Base-by-base conservation (phyloP, 2,888 invertebrate species). In the Timema podura region DNA sequence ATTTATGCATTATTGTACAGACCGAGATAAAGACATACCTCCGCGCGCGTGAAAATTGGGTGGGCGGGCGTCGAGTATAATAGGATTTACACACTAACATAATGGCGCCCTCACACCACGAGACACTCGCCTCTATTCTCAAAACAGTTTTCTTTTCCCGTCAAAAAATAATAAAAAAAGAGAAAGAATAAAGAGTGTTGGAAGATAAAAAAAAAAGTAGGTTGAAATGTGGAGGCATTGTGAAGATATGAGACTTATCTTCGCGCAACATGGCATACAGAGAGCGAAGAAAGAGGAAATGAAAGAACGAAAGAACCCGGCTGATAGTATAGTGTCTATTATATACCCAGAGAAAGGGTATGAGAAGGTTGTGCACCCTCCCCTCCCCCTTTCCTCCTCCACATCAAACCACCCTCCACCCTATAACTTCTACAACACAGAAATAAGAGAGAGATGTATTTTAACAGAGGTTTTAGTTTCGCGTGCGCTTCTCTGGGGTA, bases 81-180 rank as follows among this genome's bases (percentile, higher is more conserved):
- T 74, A 74, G 74, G 74, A 74, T 74, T 74, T 74, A 73, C 73
- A 73, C 72, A 71, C 70, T 71, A 70, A 72, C 74, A 74, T 74
- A 74, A 74, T 73, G 74, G 73, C 59, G 48, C 68, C 59, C 68
- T 64, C 61, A 61, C 45, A 64, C 61, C 30, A 46, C 59, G 59
- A 44, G 54, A 54, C 67, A 51, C 47, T 67, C 67, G 30, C 30
- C 30, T 30, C 30, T 30, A 30, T 30, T 30, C 30, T 30, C 30
- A 30, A 30, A 30, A 30, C 30, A 30, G 30, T 30, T 30, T 30
- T 30, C 30, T 30, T 30, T 30, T 30, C 30, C 30, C 30, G 30
- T 30, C 30, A 30, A 30, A 30, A 30, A 30, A 30, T n/a, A 30
- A 30, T 30, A 30, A 30, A 30, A 30, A 30, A 30, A 30, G 30